These are phyloP conservation scores for Murina feae DNA, from an alignment of 2,113 vertebrate species.

Conservation along the genomic window DNA sequence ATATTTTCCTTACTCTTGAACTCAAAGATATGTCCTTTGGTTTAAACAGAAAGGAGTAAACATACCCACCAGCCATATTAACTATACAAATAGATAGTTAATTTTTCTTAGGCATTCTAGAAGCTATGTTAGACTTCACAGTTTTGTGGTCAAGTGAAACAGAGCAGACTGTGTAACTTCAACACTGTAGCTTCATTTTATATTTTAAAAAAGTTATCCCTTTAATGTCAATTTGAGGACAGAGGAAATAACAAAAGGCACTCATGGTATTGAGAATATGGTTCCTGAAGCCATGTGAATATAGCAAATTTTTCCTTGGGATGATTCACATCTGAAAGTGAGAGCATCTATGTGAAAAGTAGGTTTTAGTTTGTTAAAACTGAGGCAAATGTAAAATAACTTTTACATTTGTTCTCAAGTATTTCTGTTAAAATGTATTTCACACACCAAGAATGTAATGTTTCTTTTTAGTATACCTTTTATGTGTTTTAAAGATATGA, in stretches of 20 bases:
- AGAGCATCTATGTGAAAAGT: conserved; percentile 49
- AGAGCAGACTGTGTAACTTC: conserved; percentile 5
- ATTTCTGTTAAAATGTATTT: conserved; percentile 29
- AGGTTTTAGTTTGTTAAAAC: conserved; percentile 14
- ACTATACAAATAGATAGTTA: not conserved
- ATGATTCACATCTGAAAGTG: conserved; percentile 52
- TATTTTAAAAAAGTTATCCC: not conserved
- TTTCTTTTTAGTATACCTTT: not conserved
- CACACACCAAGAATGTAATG: not conserved
- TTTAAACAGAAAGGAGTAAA: not conserved
- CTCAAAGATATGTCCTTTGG: not conserved
- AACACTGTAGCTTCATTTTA: conserved; percentile 35
- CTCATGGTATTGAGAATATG: not conserved
- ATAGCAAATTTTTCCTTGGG: conserved; percentile 11
- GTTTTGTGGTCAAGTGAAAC: conserved; percentile 18
- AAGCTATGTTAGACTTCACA: conserved; percentile 25
- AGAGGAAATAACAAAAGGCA: conserved; percentile 19
- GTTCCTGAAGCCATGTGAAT: not conserved
- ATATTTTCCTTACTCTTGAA: not conserved
- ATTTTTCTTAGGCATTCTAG: conserved; percentile 9
- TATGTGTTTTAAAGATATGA: not conserved
- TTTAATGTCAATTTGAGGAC: conserved; percentile 44
- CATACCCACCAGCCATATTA: not conserved
- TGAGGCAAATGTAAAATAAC: conserved; percentile 18
- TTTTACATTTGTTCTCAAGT: conserved; percentile 8